Conservation (phyloP, 2,797 vertebrate genomes). For the Lacerta bilineata region DNA sequence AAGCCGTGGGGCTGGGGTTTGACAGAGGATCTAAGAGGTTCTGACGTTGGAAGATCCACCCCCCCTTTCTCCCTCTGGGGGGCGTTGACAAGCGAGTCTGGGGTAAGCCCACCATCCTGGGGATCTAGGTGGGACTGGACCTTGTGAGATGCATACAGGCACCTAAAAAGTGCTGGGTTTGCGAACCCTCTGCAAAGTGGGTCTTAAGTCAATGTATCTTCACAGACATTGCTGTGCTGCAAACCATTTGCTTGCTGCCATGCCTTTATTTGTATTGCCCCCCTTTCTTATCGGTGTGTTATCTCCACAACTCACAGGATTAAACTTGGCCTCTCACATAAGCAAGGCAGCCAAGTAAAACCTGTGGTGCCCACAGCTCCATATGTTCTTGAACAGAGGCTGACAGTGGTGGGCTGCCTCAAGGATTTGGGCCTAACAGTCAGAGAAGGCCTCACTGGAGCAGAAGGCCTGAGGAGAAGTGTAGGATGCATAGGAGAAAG, state of each 20-base stretch:
- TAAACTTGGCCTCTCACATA: neutral
- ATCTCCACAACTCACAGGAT: neutral
- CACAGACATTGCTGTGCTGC: neutral
- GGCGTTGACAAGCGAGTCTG: neutral
- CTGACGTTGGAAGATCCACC: neutral
- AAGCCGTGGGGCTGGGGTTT: neutral
- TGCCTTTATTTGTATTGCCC: neutral
- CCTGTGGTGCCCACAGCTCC: too few relatives aligned
- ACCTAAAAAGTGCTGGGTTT: neutral
- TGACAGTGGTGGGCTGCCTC: neutral
- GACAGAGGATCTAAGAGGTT: neutral
- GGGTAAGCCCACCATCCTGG: neutral
- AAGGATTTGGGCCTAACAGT: conserved; percentile 14
- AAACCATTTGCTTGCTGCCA: neutral
- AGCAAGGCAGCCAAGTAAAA: neutral
- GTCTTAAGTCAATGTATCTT: neutral
- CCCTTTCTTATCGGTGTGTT: neutral
- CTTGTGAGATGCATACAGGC: too few relatives aligned
- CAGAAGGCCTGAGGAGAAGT: neutral
- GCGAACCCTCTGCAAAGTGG: neutral
- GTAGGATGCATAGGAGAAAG: neutral
- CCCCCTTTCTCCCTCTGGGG: neutral
- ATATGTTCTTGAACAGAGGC: neutral
- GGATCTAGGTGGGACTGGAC: too few relatives aligned
- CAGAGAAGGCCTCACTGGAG: neutral